phyloP scores from a whole-genome alignment of 1,140 invertebrate genomes.

The Atta cephalotes region DNA sequence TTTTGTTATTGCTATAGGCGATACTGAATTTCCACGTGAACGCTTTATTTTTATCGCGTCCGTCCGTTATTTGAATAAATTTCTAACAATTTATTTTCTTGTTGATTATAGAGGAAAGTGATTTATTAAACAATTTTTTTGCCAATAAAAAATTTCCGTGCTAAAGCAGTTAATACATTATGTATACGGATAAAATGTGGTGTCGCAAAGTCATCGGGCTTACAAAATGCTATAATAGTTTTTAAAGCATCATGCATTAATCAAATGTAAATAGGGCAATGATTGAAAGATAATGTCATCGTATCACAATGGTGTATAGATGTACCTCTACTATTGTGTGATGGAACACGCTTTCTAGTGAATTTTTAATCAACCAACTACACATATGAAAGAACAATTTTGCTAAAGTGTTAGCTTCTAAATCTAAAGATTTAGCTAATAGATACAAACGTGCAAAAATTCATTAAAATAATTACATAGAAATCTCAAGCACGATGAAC shows the following conservation, averaged over 20 bases:
- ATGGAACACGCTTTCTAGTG: neutral
- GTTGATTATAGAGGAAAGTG: constrained; percentile 6
- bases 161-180: constrained; percentile 23
- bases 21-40: neutral
- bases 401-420: too few relatives aligned
- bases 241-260: constrained; percentile 36
- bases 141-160: constrained; percentile 12
- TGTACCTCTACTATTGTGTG: neutral
- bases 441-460: too few relatives aligned
- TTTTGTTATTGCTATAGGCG: neutral
- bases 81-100: constrained; percentile 6
- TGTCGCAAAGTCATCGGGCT: constrained; percentile 52
- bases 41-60: neutral
- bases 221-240: constrained; percentile 46
- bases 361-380: neutral
- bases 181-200: constrained; percentile 33
- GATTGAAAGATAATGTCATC: constrained; percentile 37
- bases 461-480: too few relatives aligned
- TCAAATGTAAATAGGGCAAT: constrained; percentile 30
- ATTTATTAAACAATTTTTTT: constrained; percentile 42
- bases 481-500: too few relatives aligned
- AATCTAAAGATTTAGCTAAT: too few relatives aligned
- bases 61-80: constrained; percentile 4
- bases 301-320: neutral
- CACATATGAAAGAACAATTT: too few relatives aligned